These are phyloP conservation scores for Varecia variegata DNA, from an alignment of 2,797 vertebrate species.

Conservation along the genomic window DNA sequence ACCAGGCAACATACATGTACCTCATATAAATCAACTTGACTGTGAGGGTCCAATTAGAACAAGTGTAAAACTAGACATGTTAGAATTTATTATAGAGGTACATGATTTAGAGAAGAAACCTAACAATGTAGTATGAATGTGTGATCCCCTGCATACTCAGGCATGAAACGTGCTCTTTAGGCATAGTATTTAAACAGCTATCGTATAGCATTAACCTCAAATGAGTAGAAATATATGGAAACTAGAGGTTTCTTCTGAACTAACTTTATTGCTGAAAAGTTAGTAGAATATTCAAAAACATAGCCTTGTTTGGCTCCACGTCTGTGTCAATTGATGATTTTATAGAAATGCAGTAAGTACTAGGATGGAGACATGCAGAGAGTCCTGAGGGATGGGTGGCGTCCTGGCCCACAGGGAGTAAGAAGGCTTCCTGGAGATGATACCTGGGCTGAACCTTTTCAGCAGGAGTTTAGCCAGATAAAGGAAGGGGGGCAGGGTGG, in stretches of 20 bases:
- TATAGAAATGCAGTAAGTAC: not conserved
- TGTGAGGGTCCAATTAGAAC: not conserved
- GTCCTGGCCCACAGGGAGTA: not conserved
- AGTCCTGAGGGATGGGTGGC: not conserved
- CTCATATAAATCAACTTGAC: slow-evolving; percentile 14
- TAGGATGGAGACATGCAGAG: not conserved
- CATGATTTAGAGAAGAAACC: not conserved
- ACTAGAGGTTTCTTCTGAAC: not conserved
- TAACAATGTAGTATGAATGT: not conserved
- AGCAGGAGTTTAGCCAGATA: not conserved
- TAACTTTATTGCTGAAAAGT: slow-evolving; percentile 5
- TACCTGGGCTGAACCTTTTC: not conserved
- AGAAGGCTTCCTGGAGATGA: not conserved
- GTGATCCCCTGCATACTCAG: not conserved
- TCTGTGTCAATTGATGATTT: slow-evolving; percentile 14
- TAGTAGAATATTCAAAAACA: not conserved
- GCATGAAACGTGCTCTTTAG: not conserved
- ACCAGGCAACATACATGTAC: not conserved
- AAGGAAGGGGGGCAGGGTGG: not conserved
- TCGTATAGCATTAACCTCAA: not conserved
- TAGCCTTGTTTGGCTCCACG: not conserved
- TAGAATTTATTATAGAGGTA: slow-evolving; percentile 11
- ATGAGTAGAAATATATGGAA: slow-evolving; percentile 1
- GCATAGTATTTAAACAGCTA: not conserved
- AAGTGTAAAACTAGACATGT: not conserved